Conservation (phyloP, 1,140 invertebrate genomes). For the Heliconius eleuchia region DNA sequence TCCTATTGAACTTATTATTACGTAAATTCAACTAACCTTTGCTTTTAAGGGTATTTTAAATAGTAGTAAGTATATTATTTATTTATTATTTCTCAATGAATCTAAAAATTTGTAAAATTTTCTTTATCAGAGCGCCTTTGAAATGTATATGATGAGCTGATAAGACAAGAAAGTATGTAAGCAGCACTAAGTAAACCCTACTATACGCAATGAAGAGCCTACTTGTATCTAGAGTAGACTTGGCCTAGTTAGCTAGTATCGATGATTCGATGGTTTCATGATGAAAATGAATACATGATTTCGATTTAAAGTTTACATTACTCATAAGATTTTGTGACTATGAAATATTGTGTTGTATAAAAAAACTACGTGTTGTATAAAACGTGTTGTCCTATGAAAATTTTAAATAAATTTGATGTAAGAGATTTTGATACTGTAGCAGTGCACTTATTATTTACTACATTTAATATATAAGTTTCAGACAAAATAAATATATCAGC, state of each 20-base stretch:
- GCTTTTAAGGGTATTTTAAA: too few relatives aligned
- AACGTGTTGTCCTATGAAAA: too few relatives aligned
- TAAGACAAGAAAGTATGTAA: slow-evolving; percentile 14
- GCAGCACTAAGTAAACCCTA: slow-evolving; percentile 8
- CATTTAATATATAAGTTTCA: background rate
- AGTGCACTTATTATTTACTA: background rate
- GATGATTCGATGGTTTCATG: background rate
- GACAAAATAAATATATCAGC: background rate
- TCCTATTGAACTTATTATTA: too few relatives aligned
- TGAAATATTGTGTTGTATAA: background rate
- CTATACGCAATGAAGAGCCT: background rate
- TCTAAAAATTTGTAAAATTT: background rate
- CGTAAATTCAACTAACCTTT: too few relatives aligned
- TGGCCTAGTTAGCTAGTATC: slow-evolving; percentile 1
- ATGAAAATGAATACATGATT: background rate
- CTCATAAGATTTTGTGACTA: background rate
- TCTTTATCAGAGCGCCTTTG: background rate
- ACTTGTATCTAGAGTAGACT: slow-evolving; percentile 10
- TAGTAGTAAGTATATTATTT: too few relatives aligned
- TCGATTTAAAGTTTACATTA: background rate
- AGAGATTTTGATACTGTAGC: too few relatives aligned
- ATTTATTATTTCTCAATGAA: too few relatives aligned
- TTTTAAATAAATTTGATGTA: too few relatives aligned
- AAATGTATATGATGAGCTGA: background rate
- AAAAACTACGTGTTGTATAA: too few relatives aligned